These are phyloP conservation scores for Geophilus truncorum DNA, from an alignment of 2,888 invertebrate species.

Conservation along the genomic window DNA sequence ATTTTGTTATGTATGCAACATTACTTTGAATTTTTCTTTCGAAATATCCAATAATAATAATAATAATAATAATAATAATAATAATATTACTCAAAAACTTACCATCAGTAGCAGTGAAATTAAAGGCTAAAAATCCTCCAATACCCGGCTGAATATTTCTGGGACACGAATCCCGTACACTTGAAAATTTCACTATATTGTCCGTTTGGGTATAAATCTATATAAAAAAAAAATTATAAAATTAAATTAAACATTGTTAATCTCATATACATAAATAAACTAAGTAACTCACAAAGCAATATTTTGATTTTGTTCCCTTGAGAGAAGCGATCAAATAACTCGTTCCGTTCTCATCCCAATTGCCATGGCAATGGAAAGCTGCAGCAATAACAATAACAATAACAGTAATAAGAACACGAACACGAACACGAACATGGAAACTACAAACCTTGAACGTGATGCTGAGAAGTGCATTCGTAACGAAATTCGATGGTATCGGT, in stretches of 20 bases:
- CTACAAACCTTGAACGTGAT: constrained; percentile 58
- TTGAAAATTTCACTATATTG: constrained; percentile 55
- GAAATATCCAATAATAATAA: too few relatives aligned
- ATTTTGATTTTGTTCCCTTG: constrained; percentile 37
- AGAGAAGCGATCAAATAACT: constrained; percentile 41
- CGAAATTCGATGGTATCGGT: constrained; percentile 65
- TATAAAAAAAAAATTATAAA: background rate
- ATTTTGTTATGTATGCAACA: too few relatives aligned
- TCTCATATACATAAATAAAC: too few relatives aligned
- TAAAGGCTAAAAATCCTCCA: constrained; percentile 61
- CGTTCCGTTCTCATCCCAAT: constrained; percentile 43
- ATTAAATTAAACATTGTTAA: too few relatives aligned
- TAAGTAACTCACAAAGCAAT: constrained; percentile 37
- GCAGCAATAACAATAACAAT: constrained; percentile 24
- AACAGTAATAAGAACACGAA: background rate
- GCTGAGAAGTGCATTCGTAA: constrained; percentile 59
- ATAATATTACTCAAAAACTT: too few relatives aligned
- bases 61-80: too few relatives aligned
- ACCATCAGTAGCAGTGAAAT: constrained; percentile 63
- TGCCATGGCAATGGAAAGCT: constrained; percentile 42
- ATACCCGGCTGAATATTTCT: constrained; percentile 55
- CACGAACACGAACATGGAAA: background rate
- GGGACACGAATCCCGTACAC: constrained; percentile 62
- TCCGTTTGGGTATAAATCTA: constrained; percentile 37
- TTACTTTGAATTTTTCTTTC: too few relatives aligned